Evolutionary conservation across 2,113 vertebrate genomes (phyloP), one percentile per base, ranked within the genome.

Genomic region (Myotis brandtii): DNA sequence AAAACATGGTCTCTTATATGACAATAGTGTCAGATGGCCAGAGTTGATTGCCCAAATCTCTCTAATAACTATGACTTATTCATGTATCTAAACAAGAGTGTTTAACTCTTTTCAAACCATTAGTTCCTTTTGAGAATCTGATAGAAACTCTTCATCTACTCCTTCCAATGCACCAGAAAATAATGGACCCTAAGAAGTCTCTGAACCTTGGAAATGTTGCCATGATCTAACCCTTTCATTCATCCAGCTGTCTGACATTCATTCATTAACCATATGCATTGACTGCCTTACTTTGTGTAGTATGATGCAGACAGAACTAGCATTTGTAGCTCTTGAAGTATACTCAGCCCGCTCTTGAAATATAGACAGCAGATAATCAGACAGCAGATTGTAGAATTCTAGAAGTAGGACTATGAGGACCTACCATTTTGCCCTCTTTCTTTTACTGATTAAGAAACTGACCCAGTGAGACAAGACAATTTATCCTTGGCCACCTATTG

Each of bases 41-140:
- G 14, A 88, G n/a, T 30, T 90, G 70, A 69, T 75, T 50, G 9
- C 27, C 56, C 20, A 79, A 64, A 46, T 66, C 83, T 91, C 54
- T 89, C 34, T 75, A 73, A 43, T 34, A 34, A 62, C 17, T 40
- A 1, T 56, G 21, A 67, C 32, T 87, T 32, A 37, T 3, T 66
- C 27, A 11, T 80, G 92, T 87, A 59, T 89, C 23, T 86, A 43
- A 50, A 67, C 18, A 84, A 80, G 40, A 73, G 1, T 83, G 80
- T 40, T 30, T 89, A 86, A 86, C 34, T 87, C 43, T 69, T 93
- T 93, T 76, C 52, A 93, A 91, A 37, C 12, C 17, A 40, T 72
- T 54, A 27, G 9, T 87, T 76, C 52, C 76, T 43, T 56, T 50
- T 66, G 76, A 73, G 62, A 84, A 86, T 89, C 40, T 52, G 8